Evolutionary conservation across 2,888 invertebrate genomes (phyloP).

Genomic region (Harpalus rufipes): DNA sequence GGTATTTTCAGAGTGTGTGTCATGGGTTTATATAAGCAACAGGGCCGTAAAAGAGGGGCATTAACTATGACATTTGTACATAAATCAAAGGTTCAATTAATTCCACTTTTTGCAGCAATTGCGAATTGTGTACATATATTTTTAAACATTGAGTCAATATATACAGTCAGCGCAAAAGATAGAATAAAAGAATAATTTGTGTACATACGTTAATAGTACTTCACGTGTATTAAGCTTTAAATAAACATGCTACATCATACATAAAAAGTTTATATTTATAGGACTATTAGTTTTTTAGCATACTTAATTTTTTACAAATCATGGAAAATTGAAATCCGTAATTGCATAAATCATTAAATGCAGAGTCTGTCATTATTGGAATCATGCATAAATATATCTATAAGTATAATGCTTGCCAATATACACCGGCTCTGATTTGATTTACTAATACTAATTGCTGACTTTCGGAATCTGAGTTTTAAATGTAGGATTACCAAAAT

Average conservation of each 20-base stretch:
- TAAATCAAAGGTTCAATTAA: conserved; percentile 5
- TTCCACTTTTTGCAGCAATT: not conserved
- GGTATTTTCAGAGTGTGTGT: not conserved
- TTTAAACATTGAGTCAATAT: not conserved
- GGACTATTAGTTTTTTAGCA: too few species aligned
- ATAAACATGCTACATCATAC: not conserved
- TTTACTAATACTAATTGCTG: too few species aligned
- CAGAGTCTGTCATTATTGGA: too few species aligned
- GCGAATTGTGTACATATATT: not conserved
- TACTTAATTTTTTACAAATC: too few species aligned
- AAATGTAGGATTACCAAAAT: too few species aligned
- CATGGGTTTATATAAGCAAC: not conserved
- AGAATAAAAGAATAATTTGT: not conserved
- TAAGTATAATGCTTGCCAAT: too few species aligned
- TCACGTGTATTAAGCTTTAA: not conserved
- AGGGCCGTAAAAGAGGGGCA: not conserved
- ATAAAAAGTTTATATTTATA: not conserved
- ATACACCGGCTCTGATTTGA: too few species aligned
- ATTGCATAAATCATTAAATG: too few species aligned
- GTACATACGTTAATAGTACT: not conserved
- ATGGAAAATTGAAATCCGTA: too few species aligned
- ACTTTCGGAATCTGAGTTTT: too few species aligned
- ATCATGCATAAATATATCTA: too few species aligned
- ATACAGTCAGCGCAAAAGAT: not conserved
- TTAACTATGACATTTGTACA: not conserved